phyloP scores from a whole-genome alignment of 2,797 vertebrate species.

The Alexandromys oeconomus region DNA sequence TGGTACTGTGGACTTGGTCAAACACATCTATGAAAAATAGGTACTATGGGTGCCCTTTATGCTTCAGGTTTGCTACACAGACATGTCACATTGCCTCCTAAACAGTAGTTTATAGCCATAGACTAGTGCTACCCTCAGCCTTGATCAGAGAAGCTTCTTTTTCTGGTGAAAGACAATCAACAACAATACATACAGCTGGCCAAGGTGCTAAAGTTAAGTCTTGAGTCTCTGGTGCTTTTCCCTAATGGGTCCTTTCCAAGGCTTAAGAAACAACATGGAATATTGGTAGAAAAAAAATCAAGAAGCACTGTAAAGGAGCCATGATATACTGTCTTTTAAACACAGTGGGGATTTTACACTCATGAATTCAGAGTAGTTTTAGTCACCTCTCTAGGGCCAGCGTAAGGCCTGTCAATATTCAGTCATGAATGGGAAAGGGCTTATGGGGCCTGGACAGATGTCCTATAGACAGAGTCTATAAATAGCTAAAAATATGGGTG shows the following conservation, averaged over 20 bases:
- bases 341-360: background rate
- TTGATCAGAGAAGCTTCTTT: background rate
- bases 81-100: background rate
- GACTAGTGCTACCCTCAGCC: background rate
- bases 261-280: background rate
- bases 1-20: background rate
- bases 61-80: background rate
- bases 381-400: background rate
- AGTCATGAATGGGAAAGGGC: background rate
- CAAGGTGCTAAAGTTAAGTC: background rate
- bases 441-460: background rate
- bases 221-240: background rate
- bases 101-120: background rate
- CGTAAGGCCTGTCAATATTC: background rate
- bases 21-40: background rate
- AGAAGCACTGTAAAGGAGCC: background rate
- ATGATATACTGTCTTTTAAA: background rate
- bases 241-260: background rate
- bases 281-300: background rate
- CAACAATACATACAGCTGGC: no score
- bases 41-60: background rate
- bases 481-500: no score
- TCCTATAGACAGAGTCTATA: no score
- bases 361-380: background rate
- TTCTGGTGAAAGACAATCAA: background rate